A percentile compares a stretch with the other conserved stretches of the same genome.
These are phyloP conservation scores for Xiphophorus maculatus DNA, from an alignment of 2,113 vertebrate genomes.

Conservation along the genomic window DNA sequence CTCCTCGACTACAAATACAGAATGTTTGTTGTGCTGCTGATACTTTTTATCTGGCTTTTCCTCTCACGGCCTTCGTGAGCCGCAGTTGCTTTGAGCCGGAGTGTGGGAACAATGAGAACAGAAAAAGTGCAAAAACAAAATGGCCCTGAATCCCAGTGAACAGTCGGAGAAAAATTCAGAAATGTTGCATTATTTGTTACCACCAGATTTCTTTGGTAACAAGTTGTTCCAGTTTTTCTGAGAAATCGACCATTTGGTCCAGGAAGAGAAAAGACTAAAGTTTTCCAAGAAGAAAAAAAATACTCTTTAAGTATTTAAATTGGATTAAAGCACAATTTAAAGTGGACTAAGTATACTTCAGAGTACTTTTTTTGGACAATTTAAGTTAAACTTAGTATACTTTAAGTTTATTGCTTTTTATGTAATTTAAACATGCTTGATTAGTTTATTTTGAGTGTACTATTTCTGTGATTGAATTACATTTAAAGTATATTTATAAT, in stretches of 20 bases:
- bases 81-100: background rate
- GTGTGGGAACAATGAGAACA: constrained; percentile 19
- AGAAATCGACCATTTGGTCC: background rate
- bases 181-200: background rate
- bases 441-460: too few species aligned
- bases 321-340: too few species aligned
- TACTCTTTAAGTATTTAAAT: background rate
- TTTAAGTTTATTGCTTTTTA: too few species aligned
- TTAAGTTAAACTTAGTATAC: too few species aligned
- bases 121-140: background rate
- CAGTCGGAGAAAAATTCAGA: background rate
- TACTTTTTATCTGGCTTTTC: constrained; percentile 39
- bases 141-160: background rate
- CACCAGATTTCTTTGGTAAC: background rate
- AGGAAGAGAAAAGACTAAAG: background rate
- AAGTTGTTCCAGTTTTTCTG: too few species aligned
- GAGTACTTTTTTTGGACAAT: too few species aligned
- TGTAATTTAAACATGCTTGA: too few species aligned
- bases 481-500: too few species aligned
- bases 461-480: too few species aligned
- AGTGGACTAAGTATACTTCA: too few species aligned
- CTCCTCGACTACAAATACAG: background rate
- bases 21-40: constrained; percentile 44
- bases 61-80: constrained; percentile 23
- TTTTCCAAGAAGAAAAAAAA: background rate